A percentile compares a stretch with the other conserved stretches of the same genome.
Conservation (phyloP, 2,797 vertebrate species). For the Tenualosa thibaudeaui region DNA sequence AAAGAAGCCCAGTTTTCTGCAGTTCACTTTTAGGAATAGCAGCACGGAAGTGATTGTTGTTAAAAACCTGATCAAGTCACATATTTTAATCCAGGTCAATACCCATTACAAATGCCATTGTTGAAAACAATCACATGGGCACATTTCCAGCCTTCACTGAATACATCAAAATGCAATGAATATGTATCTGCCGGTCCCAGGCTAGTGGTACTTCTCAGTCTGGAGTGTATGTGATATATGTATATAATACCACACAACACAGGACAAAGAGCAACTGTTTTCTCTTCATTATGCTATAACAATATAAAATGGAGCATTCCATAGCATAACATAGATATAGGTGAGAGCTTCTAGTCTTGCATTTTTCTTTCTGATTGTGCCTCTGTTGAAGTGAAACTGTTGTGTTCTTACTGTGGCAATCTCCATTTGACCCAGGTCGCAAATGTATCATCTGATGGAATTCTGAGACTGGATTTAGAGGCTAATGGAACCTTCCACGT, state of each 20-base stretch:
- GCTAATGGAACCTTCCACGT: constrained; percentile 64
- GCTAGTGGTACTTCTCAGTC: neutral
- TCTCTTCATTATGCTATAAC: neutral
- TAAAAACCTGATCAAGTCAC: neutral
- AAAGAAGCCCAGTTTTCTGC: neutral
- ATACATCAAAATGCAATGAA: neutral
- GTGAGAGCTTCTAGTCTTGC: neutral
- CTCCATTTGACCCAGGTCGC: constrained; percentile 75
- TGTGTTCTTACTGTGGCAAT: neutral
- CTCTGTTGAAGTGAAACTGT: neutral
- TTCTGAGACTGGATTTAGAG: constrained; percentile 85
- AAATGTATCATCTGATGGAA: constrained; percentile 80
- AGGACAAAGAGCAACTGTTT: neutral
- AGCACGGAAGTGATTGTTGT: neutral
- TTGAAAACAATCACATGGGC: neutral
- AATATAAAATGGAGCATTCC: neutral
- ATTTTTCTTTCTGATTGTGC: neutral
- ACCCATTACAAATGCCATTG: neutral
- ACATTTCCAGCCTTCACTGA: neutral
- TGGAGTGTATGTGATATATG: neutral
- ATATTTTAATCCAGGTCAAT: neutral
- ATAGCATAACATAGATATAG: too few relatives aligned
- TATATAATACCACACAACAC: neutral
- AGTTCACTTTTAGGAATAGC: neutral
- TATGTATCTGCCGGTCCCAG: neutral